Percentiles rank a stretch among this genome's conserved stretches.
Evolutionary conservation across 2,797 vertebrate genomes (phyloP).

Genomic region (Poeciliopsis presidionis): DNA sequence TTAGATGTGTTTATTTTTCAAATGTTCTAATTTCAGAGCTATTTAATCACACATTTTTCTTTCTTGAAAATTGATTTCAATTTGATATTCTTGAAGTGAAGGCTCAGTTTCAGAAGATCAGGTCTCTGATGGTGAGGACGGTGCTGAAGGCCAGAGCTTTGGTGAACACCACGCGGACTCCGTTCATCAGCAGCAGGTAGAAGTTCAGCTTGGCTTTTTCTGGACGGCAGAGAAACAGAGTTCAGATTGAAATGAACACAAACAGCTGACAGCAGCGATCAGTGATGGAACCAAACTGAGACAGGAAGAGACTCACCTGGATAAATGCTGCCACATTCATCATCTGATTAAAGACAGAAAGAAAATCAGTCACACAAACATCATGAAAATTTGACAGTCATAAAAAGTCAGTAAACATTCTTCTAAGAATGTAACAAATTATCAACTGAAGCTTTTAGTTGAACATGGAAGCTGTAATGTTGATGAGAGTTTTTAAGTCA

Average conservation of each 20-base stretch:
- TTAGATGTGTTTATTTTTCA: not conserved
- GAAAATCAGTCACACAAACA: not conserved
- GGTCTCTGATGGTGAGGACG: conserved; percentile 68
- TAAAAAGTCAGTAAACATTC: not conserved
- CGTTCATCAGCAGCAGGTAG: too few relatives aligned
- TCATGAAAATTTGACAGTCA: not conserved
- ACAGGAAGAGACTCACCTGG: conserved; percentile 32
- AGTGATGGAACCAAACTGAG: too few relatives aligned
- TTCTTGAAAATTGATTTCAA: not conserved
- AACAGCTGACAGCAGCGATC: too few relatives aligned
- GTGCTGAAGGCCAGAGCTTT: conserved; percentile 72
- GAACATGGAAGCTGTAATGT: not conserved
- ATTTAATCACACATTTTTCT: not conserved
- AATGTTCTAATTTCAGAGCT: not conserved
- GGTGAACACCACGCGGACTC: conserved; percentile 61
- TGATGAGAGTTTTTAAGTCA: not conserved
- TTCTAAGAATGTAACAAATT: not conserved
- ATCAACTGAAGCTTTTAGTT: not conserved
- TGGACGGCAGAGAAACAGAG: too few relatives aligned
- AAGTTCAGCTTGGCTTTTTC: too few relatives aligned
- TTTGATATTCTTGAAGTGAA: not conserved
- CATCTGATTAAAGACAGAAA: not conserved
- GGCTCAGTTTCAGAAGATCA: conserved; percentile 42
- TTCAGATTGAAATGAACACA: too few relatives aligned
- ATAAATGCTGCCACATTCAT: not conserved